Conservation (phyloP, 2,113 vertebrate species). For the Sisor rabdophorus region DNA sequence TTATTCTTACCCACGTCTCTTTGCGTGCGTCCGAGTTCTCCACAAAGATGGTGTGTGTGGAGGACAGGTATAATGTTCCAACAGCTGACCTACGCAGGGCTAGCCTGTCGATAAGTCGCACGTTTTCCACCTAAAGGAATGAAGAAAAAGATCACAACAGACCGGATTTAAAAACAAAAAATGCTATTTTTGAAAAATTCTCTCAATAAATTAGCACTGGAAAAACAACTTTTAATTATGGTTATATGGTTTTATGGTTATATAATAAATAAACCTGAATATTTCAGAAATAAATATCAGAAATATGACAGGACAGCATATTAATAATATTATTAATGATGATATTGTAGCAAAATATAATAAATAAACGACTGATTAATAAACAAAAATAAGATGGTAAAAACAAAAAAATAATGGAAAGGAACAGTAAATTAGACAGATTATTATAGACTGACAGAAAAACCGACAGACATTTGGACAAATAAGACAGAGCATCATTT, state of each 20-base stretch:
- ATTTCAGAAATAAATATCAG: not conserved
- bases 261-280: not conserved
- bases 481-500: not conserved
- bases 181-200: not conserved
- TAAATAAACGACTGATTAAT: not conserved
- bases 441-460: not conserved
- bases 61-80: conserved; percentile 91
- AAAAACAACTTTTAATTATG: not conserved
- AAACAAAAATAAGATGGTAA: not conserved
- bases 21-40: conserved; percentile 87
- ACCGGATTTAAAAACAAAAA: not conserved
- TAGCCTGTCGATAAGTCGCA: conserved; percentile 80
- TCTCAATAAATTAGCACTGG: not conserved
- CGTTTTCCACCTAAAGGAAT: conserved; percentile 83
- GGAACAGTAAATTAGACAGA: too few relatives aligned
- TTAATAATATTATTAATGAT: not conserved
- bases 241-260: too few relatives aligned
- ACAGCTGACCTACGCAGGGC: conserved; percentile 77
- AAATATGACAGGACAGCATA: not conserved
- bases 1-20: conserved; percentile 90
- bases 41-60: conserved; percentile 93
- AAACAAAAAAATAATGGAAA: not conserved
- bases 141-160: not conserved
- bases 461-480: not conserved
- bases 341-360: not conserved